These are phyloP conservation scores for Reticulitermes lucifugus DNA, from an alignment of 2,888 invertebrate species.

Conservation along the genomic window DNA sequence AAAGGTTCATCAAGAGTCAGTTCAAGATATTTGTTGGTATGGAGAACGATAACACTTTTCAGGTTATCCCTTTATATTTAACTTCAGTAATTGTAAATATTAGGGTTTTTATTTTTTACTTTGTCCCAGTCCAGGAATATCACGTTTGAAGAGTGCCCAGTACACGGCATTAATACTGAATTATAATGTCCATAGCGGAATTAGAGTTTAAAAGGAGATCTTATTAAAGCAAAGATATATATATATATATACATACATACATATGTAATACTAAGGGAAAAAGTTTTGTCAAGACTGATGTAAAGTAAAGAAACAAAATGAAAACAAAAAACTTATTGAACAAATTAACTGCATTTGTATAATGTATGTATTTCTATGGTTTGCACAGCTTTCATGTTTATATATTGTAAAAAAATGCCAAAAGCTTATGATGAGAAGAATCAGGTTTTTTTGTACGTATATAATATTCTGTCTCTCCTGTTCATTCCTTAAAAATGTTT, in stretches of 20 bases:
- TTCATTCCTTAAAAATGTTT: slow-evolving; percentile 49
- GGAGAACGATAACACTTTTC: not conserved
- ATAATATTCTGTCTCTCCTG: slow-evolving; percentile 44
- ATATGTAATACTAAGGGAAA: slow-evolving; percentile 44
- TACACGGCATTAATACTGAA: slow-evolving; percentile 12
- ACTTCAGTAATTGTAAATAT: slow-evolving; percentile 37
- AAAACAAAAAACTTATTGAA: slow-evolving; percentile 50
- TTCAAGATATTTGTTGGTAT: not conserved
- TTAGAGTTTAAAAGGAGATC: slow-evolving; percentile 23
- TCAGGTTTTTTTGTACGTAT: slow-evolving; percentile 51
- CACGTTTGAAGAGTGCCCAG: slow-evolving; percentile 16
- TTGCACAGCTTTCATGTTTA: slow-evolving; percentile 52
- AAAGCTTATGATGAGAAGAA: slow-evolving; percentile 45
- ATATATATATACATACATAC: slow-evolving; percentile 2
- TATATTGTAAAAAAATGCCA: slow-evolving; percentile 50
- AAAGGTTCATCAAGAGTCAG: not conserved
- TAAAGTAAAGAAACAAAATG: slow-evolving; percentile 54
- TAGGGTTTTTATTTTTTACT: slow-evolving; percentile 15
- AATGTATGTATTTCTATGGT: slow-evolving; percentile 50
- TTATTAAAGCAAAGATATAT: slow-evolving; percentile 38
- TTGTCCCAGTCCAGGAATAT: slow-evolving; percentile 18
- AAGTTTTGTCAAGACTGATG: slow-evolving; percentile 56
- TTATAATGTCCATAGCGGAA: slow-evolving; percentile 35
- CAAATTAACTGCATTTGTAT: slow-evolving; percentile 52
- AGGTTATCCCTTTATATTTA: slow-evolving; percentile 2